Evolutionary conservation across 2,797 vertebrate genomes (phyloP).

Genomic region (Chrysocyon brachyurus): DNA sequence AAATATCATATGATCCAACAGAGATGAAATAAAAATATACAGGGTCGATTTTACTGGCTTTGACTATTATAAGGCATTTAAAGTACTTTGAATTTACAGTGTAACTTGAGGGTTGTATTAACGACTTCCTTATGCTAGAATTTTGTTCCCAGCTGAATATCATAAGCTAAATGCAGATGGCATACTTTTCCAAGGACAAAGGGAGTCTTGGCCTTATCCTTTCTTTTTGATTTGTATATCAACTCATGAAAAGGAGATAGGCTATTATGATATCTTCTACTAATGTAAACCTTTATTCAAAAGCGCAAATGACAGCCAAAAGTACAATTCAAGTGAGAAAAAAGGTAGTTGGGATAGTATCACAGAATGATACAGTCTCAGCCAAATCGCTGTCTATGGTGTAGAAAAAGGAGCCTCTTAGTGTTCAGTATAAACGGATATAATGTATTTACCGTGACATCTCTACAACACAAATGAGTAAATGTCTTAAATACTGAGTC

Average conservation of each 20-base stretch:
- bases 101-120: constrained; percentile 88
- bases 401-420: constrained; percentile 90
- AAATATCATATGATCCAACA: constrained; percentile 92
- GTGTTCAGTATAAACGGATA: constrained; percentile 90
- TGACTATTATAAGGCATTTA: constrained; percentile 88
- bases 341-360: constrained; percentile 88
- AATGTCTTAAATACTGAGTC: constrained; percentile 90
- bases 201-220: constrained; percentile 85
- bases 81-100: constrained; percentile 88
- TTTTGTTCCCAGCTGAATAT: constrained; percentile 87
- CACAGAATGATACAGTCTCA: constrained; percentile 87
- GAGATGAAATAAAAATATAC: constrained; percentile 93
- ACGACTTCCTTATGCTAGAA: constrained; percentile 90
- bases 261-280: constrained; percentile 85
- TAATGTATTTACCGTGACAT: constrained; percentile 92
- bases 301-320: constrained; percentile 89
- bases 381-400: constrained; percentile 89
- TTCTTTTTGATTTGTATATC: constrained; percentile 87
- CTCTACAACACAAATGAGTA: constrained; percentile 90
- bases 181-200: constrained; percentile 87
- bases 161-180: constrained; percentile 89
- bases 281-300: constrained; percentile 88
- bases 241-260: constrained; percentile 82
- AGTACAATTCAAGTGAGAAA: constrained; percentile 89
- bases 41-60: constrained; percentile 91